Evolutionary conservation across 2,113 vertebrate genomes (phyloP), one percentile per base, ranked within the genome.

Genomic region (Carassius auratus): DNA sequence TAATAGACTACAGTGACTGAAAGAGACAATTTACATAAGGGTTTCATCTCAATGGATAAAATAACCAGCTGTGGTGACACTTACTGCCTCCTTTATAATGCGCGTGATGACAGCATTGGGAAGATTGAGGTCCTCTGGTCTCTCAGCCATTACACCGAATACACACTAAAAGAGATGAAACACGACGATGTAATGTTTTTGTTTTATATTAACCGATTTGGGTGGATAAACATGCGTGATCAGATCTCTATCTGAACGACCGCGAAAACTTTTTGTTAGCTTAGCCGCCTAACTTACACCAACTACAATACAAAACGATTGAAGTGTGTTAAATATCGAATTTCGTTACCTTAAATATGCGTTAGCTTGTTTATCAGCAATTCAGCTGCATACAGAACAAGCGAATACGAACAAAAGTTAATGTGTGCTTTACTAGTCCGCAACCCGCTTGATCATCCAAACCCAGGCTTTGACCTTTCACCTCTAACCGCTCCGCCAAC

Each of bases 81-180:
- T 96, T 93, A 99, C 98, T 91, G 97, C 98, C 90, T 99, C 97
- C 89, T 99, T 99, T 89, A 99, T 98, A 89, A 99, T 99, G 83
- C 98, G 95, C 3, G 97, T 98, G 90, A 99, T 97, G 71, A 98
- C 97, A 52, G 98, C 97, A 80, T 99, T 98, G 86, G 98, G 98
- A 64, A 99, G 93, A 89, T 99, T 99, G 62, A 99, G 93, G 90
- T 99, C 98, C 89, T 99, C 98, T 0, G 97, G 98, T 88, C 97
- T 94, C 89, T 99, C 98, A 10, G 98, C 98, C 98, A 99, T 99
- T n/a, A 57, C 85, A 23, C 59, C 14, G 13, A 45, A n/a, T 80
- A 21, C 26, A 50, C 7, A 83, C 74, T 23, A 23, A n/a, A 23
- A 19, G 7, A 59, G 4, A 59, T 36, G 30, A 2, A 17, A 33